Percentiles rank a stretch among this genome's conserved stretches.
Conservation (phyloP, 2,888 invertebrate genomes). For the Pseudococcus jackbeardsleyi region DNA sequence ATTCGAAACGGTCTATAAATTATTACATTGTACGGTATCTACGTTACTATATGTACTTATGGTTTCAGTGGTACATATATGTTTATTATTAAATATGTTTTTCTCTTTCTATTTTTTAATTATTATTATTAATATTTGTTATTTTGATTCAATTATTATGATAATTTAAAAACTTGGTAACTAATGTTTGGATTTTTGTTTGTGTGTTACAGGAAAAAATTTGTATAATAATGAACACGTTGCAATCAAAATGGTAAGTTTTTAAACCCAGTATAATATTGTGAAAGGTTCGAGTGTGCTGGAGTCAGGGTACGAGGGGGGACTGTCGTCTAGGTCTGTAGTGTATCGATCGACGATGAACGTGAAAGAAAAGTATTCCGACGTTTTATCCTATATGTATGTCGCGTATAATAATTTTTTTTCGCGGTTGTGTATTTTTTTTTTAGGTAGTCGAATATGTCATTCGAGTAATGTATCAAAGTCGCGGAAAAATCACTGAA, state of each 20-base stretch:
- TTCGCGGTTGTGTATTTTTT: neutral
- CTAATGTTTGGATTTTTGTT: slow-evolving; percentile 64
- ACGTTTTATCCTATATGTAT: neutral
- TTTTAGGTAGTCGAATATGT: neutral
- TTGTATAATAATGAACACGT: slow-evolving; percentile 99
- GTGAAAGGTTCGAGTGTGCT: neutral
- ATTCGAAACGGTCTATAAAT: slow-evolving; percentile 57
- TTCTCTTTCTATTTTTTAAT: neutral
- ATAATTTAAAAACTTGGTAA: slow-evolving; percentile 1
- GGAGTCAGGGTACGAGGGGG: neutral
- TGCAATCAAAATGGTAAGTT: slow-evolving; percentile 95
- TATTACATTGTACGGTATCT: slow-evolving; percentile 34
- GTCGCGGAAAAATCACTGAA: neutral
- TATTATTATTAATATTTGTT: slow-evolving; percentile 29
- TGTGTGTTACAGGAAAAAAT: slow-evolving; percentile 91
- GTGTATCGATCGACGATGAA: neutral
- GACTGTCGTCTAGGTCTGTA: neutral
- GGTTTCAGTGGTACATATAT: neutral
- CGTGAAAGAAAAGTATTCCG: neutral
- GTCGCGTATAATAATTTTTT: slow-evolving; percentile 8
- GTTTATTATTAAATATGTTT: neutral
- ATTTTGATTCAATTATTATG: neutral
- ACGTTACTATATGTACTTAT: neutral
- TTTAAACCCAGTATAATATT: neutral
- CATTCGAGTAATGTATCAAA: neutral